These are phyloP conservation scores for Andrena hattorfiana DNA, from an alignment of 2,888 invertebrate species.

Conservation along the genomic window DNA sequence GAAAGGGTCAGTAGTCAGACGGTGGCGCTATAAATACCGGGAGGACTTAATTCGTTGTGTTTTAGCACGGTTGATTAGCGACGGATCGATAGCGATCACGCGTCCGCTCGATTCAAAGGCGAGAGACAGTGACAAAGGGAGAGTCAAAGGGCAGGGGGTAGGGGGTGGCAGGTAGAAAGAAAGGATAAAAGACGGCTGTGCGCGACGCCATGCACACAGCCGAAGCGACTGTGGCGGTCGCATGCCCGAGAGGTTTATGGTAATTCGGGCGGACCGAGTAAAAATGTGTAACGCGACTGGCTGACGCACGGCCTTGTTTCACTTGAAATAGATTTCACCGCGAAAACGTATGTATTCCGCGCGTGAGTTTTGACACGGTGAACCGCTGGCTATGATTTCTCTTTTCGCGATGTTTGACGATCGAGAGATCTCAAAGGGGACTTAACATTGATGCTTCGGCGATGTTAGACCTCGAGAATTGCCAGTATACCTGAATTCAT, in stretches of 20 bases:
- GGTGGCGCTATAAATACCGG: constrained; percentile 63
- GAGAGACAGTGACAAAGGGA: not conserved
- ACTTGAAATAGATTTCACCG: constrained; percentile 71
- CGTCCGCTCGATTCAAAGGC: not conserved
- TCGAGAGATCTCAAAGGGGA: not conserved
- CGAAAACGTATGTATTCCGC: constrained; percentile 58
- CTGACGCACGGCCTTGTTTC: constrained; percentile 70
- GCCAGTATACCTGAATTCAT: too few species aligned
- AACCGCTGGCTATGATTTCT: constrained; percentile 49
- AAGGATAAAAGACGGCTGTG: constrained; percentile 10
- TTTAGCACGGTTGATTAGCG: constrained; percentile 56
- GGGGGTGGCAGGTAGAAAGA: not conserved
- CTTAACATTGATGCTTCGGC: too few species aligned
- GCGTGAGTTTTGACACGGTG: constrained; percentile 53
- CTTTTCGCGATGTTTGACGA: not conserved
- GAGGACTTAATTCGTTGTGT: constrained; percentile 62
- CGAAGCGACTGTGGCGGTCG: constrained; percentile 37
- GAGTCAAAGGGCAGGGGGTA: too few species aligned
- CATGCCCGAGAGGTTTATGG: constrained; percentile 63
- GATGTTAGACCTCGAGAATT: too few species aligned
- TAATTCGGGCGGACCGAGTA: constrained; percentile 64
- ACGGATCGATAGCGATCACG: constrained; percentile 49
- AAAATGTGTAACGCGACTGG: constrained; percentile 66
- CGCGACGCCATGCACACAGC: constrained; percentile 37
- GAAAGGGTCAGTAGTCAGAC: constrained; percentile 66